phyloP scores from a whole-genome alignment of 1,140 invertebrate species.

The Phenacoccus solenopsis region DNA sequence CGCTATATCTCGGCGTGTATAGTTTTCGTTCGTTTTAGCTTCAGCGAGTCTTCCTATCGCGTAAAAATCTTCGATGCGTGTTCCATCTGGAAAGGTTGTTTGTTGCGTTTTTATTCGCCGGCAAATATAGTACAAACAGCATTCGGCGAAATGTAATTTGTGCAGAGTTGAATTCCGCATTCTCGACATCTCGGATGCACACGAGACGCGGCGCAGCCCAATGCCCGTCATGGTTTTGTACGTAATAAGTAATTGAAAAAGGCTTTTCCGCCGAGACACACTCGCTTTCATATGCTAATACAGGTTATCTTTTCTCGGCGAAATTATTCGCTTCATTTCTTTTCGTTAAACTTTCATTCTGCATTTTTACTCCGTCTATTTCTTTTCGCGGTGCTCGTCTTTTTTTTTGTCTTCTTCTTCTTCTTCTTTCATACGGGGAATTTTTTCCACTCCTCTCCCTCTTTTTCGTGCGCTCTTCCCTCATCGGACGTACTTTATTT shows the following conservation, averaged over 20 bases:
- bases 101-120: not conserved
- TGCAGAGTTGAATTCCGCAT: not conserved
- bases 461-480: too few relatives aligned
- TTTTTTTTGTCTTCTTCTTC: not conserved
- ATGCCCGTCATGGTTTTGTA: not conserved
- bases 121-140: too few relatives aligned
- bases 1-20: too few relatives aligned
- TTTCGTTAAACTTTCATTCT: not conserved
- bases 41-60: too few relatives aligned
- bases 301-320: not conserved
- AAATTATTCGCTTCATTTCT: not conserved
- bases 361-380: not conserved
- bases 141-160: not conserved
- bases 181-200: not conserved
- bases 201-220: not conserved
- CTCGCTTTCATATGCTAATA: not conserved
- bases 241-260: not conserved
- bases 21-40: too few relatives aligned
- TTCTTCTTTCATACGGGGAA: not conserved
- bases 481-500: too few relatives aligned
- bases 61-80: too few relatives aligned
- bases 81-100: too few relatives aligned
- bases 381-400: not conserved
- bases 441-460: not conserved
- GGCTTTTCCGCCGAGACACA: not conserved